Base-by-base conservation (phyloP, 37 sponge, comb jelly and placozoan species). In the Crambe crambe region DNA sequence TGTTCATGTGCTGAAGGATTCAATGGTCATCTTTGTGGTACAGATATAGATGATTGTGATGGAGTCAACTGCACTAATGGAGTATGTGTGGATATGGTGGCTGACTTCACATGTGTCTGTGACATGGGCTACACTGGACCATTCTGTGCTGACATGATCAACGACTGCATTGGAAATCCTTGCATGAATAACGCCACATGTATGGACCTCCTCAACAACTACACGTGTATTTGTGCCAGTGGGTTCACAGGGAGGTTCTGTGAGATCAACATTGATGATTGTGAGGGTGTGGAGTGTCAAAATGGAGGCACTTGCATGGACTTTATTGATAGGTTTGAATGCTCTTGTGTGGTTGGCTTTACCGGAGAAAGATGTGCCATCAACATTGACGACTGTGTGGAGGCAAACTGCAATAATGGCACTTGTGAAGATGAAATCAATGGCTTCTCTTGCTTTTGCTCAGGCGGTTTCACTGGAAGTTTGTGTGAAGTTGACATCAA, bases 321-420 rank as follows among this genome's bases (percentile, higher is more conserved):
- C 62, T 40, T 38, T 20, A 29, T 74, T 0, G 43, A 42, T 2
- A 58, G 23, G 0, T 91, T 57, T 56, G n/a, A 5, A 37, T 95
- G 95, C 64, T 2, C 26, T 9, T 95, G 95, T 79, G 74, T 58
- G n/a, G 37, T 56, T 58, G 84, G 88, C 26, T 87, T 51, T 47
- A 82, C 72, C 23, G 92, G 89, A 18, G 71, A 32, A 1, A 3
- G 39, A 20, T 95, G 95, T 76, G 79, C 72, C 26, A 29, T 35
- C 0, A 56, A 80, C 37, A 83, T 89, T 29, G 84, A 89, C 44
- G 89, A 89, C 42, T 89, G 91, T 76, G 56, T 36, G 15, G 32
- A 34, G 10, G 39, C 27, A 43, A 71, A 68, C 62, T 85, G 86
- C 25, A 60, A 77, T 40, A 80, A 78, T 72, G 82, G 58, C 41